phyloP scores from a whole-genome alignment of 2,113 vertebrate genomes.

The Symphodus melops region DNA sequence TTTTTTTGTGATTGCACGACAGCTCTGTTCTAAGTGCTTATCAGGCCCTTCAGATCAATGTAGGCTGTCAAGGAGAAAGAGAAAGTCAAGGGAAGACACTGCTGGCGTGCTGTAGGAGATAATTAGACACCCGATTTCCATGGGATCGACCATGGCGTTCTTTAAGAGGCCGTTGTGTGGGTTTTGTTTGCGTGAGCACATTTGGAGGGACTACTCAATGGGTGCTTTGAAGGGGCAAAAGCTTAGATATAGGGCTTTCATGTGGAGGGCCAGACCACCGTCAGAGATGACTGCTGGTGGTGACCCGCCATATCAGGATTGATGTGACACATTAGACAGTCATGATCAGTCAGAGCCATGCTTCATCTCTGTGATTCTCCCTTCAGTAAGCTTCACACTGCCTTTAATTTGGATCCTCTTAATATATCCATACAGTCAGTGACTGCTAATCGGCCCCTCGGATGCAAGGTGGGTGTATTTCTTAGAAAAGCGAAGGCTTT shows the following conservation, averaged over 20 bases:
- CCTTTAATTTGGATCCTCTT: slow-evolving; percentile 39
- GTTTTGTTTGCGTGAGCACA: slow-evolving; percentile 32
- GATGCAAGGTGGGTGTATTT: slow-evolving; percentile 42
- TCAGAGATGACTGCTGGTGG: slow-evolving; percentile 25
- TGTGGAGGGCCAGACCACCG: slow-evolving; percentile 30
- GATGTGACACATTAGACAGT: slow-evolving; percentile 38
- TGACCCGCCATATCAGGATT: slow-evolving; percentile 31
- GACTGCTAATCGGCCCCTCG: slow-evolving; percentile 34
- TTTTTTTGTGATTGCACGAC: slow-evolving; percentile 11
- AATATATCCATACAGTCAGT: slow-evolving; percentile 2
- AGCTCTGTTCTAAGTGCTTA: slow-evolving; percentile 36
- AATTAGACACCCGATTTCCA: slow-evolving; percentile 72
- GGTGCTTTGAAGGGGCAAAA: slow-evolving; percentile 32
- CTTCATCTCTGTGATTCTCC: slow-evolving; percentile 23
- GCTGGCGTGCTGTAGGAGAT: slow-evolving; percentile 52
- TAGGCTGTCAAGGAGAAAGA: slow-evolving; percentile 63
- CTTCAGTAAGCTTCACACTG: slow-evolving; percentile 23
- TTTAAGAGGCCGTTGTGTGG: slow-evolving; percentile 38
- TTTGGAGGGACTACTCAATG: slow-evolving; percentile 27
- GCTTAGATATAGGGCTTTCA: neutral
- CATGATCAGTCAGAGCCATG: slow-evolving; percentile 34
- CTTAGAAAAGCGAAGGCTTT: slow-evolving; percentile 35
- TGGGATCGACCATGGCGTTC: slow-evolving; percentile 54
- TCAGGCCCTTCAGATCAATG: slow-evolving; percentile 55
- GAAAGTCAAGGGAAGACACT: slow-evolving; percentile 44